These are phyloP conservation scores for Julus scanicus DNA, from an alignment of 2,888 invertebrate species.

Conservation along the genomic window DNA sequence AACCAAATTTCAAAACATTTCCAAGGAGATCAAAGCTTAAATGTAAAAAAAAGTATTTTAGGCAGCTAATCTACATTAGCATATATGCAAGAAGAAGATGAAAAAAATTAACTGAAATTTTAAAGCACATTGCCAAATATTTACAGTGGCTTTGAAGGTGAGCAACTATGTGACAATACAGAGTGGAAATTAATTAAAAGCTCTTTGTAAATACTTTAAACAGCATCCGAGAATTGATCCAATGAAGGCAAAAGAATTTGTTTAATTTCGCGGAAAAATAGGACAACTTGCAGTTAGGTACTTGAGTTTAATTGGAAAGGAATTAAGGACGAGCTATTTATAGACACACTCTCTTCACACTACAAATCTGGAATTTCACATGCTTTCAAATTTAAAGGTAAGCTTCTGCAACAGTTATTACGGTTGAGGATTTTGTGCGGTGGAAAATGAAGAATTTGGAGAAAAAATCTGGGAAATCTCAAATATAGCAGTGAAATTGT, in stretches of 20 bases:
- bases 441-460: background rate
- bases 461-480: too few species aligned
- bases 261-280: conserved; percentile 23
- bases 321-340: conserved; percentile 23
- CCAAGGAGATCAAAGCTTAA: background rate
- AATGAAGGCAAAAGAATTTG: conserved; percentile 23
- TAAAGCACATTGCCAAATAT: conserved; percentile 9
- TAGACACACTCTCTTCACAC: background rate
- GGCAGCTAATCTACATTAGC: background rate
- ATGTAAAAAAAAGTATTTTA: background rate
- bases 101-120: background rate
- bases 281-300: background rate
- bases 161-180: background rate
- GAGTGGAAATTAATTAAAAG: conserved; percentile 16
- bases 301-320: background rate
- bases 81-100: background rate
- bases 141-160: background rate
- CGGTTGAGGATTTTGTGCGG: background rate
- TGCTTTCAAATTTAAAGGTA: background rate
- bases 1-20: conserved; percentile 17
- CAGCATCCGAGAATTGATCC: background rate
- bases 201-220: background rate
- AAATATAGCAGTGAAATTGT: too few species aligned
- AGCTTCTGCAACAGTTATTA: too few species aligned
- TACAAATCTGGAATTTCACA: background rate